A percentile compares a stretch with the other conserved stretches of the same genome.
Conservation (phyloP, 2,113 vertebrate species). For the Petaurus breviceps region DNA sequence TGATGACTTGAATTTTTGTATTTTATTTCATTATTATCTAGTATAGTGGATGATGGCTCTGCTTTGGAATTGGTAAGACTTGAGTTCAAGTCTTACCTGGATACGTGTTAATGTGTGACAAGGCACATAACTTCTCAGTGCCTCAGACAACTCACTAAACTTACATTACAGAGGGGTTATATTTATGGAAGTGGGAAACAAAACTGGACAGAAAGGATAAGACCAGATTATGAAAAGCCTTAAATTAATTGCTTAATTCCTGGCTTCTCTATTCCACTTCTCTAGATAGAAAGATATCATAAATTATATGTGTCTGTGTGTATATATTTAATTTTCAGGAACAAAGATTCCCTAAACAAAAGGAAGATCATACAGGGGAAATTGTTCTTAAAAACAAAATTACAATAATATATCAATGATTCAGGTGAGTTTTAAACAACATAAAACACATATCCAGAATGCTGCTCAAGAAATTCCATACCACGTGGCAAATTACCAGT, state of each 20-base stretch:
- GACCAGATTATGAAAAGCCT: neutral
- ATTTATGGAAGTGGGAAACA: neutral
- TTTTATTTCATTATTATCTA: neutral
- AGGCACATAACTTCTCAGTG: neutral
- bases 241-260: neutral
- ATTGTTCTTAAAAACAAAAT: slow-evolving; percentile 64
- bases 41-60: neutral
- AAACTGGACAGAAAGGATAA: too few relatives aligned
- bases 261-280: neutral
- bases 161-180: neutral
- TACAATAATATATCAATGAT: slow-evolving; percentile 74
- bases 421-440: slow-evolving; percentile 78
- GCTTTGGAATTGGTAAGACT: neutral
- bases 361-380: slow-evolving; percentile 64
- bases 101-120: neutral
- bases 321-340: neutral
- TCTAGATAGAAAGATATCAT: neutral
- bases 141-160: neutral
- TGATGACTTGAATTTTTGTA: neutral
- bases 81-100: neutral
- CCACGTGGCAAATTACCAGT: slow-evolving; percentile 77
- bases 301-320: too few relatives aligned
- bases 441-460: slow-evolving; percentile 65
- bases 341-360: slow-evolving; percentile 56
- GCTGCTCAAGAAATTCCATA: slow-evolving; percentile 75